phyloP scores from a whole-genome alignment of 2,113 vertebrate genomes.

The Prionailurus bengalensis region DNA sequence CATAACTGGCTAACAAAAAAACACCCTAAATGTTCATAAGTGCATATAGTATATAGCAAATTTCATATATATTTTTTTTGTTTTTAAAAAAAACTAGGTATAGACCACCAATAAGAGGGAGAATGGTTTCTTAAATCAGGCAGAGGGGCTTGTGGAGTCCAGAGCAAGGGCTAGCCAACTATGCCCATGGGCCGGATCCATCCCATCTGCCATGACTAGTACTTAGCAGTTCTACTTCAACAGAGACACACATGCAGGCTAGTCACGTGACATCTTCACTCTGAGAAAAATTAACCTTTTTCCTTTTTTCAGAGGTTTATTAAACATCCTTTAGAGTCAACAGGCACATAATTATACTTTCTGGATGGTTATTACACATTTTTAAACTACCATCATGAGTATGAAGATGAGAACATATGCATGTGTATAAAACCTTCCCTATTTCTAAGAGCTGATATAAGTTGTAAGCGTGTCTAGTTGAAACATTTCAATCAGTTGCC shows the following conservation, averaged over 20 bases:
- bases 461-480: background rate
- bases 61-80: background rate
- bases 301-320: background rate
- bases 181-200: background rate
- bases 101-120: background rate
- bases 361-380: background rate
- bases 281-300: background rate
- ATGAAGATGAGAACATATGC: background rate
- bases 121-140: background rate
- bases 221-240: background rate
- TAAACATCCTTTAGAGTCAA: background rate
- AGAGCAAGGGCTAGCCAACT: background rate
- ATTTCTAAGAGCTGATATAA: background rate
- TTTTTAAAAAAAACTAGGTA: background rate
- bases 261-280: background rate
- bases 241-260: background rate
- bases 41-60: background rate
- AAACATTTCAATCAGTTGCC: background rate
- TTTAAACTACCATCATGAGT: background rate
- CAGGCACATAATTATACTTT: background rate
- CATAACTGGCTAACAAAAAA: background rate
- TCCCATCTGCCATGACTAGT: background rate
- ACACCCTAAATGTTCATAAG: background rate
- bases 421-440: background rate
- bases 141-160: background rate